A percentile compares a stretch with the other conserved stretches of the same genome.
phyloP scores from a whole-genome alignment of 2,797 vertebrate genomes.

The Babyrousa celebensis region DNA sequence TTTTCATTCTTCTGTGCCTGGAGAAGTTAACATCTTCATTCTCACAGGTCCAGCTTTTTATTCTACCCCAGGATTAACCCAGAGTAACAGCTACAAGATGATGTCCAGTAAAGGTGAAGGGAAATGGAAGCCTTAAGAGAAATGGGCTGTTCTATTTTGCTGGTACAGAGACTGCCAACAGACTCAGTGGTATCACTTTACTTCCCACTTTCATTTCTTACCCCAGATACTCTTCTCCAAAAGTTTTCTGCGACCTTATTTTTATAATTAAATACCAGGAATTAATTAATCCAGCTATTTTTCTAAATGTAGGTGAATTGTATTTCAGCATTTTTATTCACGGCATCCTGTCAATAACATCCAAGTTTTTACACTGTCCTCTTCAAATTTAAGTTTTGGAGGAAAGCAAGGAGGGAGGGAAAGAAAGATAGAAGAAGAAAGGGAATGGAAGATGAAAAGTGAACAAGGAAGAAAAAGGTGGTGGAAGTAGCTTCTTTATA shows the following conservation, averaged over 20 bases:
- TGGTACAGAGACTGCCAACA: not conserved
- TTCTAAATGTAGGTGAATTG: not conserved
- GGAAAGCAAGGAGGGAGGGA: not conserved
- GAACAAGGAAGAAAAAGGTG: not conserved
- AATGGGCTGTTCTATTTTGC: not conserved
- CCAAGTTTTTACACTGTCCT: not conserved
- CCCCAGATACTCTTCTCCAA: not conserved
- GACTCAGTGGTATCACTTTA: not conserved
- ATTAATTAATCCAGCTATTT: not conserved
- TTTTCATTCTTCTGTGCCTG: constrained; percentile 6
- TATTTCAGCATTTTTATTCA: constrained; percentile 24
- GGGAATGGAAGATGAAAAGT: not conserved
- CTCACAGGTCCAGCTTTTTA: not conserved
- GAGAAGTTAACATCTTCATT: constrained; percentile 23
- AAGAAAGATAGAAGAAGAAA: not conserved
- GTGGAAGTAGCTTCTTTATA: not conserved
- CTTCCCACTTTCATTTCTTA: not conserved
- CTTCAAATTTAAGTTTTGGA: constrained; percentile 24
- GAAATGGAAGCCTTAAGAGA: constrained; percentile 13
- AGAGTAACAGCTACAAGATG: not conserved
- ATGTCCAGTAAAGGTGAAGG: not conserved
- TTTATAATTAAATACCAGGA: not conserved
- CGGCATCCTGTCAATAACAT: not conserved
- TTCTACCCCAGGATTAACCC: not conserved
- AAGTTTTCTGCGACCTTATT: not conserved